Base-by-base conservation (phyloP, 2,113 vertebrate species). In the Pipa parva region DNA sequence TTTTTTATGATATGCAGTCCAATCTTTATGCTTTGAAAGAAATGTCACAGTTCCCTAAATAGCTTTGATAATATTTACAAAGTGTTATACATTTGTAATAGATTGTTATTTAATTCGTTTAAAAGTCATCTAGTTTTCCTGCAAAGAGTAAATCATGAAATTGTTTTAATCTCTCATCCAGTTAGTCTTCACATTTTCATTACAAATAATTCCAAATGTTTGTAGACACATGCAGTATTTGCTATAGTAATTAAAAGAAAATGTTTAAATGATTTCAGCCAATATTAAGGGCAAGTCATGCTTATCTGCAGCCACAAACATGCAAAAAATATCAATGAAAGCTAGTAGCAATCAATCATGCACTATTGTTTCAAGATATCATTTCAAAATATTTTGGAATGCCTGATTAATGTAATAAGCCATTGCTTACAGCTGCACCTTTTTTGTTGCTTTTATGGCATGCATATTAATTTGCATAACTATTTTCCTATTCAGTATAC, bases 221-320 rank as follows among this genome's bases (percentile, higher is more conserved):
- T 11, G 26, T 10, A 46, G 25, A 52, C 50, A 64, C n/a, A 21
- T 33, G 29, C 21, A 65, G 10, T 46, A n/a, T 20, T 24, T 54
- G 36, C 22, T 37, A 55, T 39, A 48, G 63, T 26, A 56, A 56
- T 57, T 37, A 55, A 65, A 15, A 56, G 51, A 36, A 57, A 57
- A 20, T 39, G n/a, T 31, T 39, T 57, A 15, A 48, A 33, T 57
- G 9, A 57, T 31, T 57, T 46, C 63, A 65, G 52, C 63, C 52
- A 65, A 22, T 65, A 18, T 45, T 56, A 13, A 8, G n/a, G 24
- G 6, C 28, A 65, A 29, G 26, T 25, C 63, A 65, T 65, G 63
- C 63, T 65, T 39, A 46, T 33, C 42, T 33, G 27, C 63, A 57
- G 39, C 55, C 51, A 57, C 37, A 65, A 29, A 51, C 63, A 65